Percentiles rank a stretch among this genome's conserved stretches.
phyloP scores from a whole-genome alignment of 2,888 invertebrate genomes.

The Leptopterna dolabrata region DNA sequence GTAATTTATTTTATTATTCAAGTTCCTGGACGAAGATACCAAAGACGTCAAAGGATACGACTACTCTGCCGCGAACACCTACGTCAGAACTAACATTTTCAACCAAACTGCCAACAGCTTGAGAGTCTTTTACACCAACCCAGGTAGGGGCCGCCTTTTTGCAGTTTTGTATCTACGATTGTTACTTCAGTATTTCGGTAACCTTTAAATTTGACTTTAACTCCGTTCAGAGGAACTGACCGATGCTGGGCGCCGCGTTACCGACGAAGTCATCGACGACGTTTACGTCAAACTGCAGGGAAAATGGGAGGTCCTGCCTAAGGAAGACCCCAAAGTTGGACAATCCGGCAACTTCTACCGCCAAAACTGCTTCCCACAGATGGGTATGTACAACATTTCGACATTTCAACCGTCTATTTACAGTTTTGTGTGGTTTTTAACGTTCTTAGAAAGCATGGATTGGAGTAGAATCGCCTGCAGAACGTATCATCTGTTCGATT shows the following conservation, averaged over 20 bases:
- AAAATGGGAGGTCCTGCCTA: constrained; percentile 32
- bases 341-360: constrained; percentile 54
- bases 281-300: constrained; percentile 53
- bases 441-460: too few species aligned
- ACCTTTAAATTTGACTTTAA: too few species aligned
- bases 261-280: constrained; percentile 52
- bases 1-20: too few species aligned
- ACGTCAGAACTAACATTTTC: constrained; percentile 40
- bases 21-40: constrained; percentile 51
- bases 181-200: too few species aligned
- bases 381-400: constrained; percentile 44
- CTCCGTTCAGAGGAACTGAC: constrained; percentile 49
- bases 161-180: too few species aligned
- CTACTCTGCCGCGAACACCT: constrained; percentile 23
- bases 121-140: constrained; percentile 54
- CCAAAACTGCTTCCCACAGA: constrained; percentile 59
- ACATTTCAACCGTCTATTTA: neutral
- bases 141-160: too few species aligned
- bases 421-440: too few species aligned
- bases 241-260: constrained; percentile 37
- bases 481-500: too few species aligned
- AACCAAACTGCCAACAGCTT: constrained; percentile 43
- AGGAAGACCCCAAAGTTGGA: constrained; percentile 51
- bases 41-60: constrained; percentile 4
- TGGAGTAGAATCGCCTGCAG: too few species aligned